Evolutionary conservation across 2,888 invertebrate species (phyloP).

Genomic region (Ormyrus pomaceus): DNA sequence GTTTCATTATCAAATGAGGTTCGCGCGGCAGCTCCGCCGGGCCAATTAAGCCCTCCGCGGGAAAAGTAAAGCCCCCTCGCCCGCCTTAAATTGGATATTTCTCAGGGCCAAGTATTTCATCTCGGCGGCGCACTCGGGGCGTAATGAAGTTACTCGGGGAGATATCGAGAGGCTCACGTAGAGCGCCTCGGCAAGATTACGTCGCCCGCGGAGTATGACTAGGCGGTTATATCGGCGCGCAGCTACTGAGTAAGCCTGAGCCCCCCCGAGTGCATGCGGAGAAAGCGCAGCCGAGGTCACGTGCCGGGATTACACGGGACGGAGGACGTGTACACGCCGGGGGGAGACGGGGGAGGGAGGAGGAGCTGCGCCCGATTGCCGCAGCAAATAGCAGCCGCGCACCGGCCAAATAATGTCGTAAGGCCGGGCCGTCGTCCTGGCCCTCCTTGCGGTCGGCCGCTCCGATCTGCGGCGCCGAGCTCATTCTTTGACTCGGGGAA

Average conservation of each 20-base stretch:
- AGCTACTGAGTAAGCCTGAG: too few relatives aligned
- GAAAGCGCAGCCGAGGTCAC: too few relatives aligned
- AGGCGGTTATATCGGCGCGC: background rate
- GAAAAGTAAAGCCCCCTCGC: too few relatives aligned
- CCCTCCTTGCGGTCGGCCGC: too few relatives aligned
- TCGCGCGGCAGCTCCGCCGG: too few relatives aligned
- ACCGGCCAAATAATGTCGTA: conserved; percentile 64
- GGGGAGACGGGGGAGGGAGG: conserved; percentile 29
- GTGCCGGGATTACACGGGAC: conserved; percentile 58
- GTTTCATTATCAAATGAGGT: too few relatives aligned
- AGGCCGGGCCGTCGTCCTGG: background rate
- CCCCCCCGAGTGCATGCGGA: too few relatives aligned
- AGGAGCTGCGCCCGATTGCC: conserved; percentile 62
- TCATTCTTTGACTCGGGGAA: too few relatives aligned
- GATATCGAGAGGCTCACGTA: background rate
- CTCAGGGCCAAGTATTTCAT: background rate
- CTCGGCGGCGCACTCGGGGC: background rate
- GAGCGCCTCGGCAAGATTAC: background rate
- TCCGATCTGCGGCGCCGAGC: too few relatives aligned
- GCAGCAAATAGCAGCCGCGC: conserved; percentile 66
- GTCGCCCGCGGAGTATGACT: background rate
- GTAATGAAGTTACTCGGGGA: background rate
- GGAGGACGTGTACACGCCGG: background rate
- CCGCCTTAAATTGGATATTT: background rate
- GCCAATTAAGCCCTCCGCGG: too few relatives aligned